Evolutionary conservation across 92 coral and sea anemone genomes (phyloP).

Genomic region (Anthopleura xanthogrammica): DNA sequence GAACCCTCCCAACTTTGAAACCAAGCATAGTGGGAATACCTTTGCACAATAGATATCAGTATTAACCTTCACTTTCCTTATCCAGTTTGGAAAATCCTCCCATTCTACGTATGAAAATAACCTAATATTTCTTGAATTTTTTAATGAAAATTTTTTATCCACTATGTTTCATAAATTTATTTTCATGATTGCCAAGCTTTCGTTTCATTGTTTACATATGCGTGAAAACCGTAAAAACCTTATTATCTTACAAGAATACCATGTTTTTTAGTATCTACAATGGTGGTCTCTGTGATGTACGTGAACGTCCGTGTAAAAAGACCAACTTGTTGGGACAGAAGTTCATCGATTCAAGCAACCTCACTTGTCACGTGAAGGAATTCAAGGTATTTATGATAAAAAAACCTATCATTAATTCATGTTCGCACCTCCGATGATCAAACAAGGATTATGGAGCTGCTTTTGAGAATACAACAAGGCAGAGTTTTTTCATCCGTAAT

Average conservation of each 20-base stretch:
- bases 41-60: too few species aligned
- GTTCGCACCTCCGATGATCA: neutral
- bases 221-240: too few species aligned
- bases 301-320: slow-evolving; percentile 58
- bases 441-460: neutral
- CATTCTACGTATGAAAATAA: neutral
- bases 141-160: neutral
- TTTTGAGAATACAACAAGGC: too few species aligned
- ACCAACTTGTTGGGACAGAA: slow-evolving; percentile 50
- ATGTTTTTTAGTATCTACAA: slow-evolving; percentile 36
- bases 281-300: slow-evolving; percentile 59
- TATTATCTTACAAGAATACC: too few species aligned
- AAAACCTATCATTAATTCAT: neutral
- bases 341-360: slow-evolving; percentile 53
- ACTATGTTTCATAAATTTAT: neutral
- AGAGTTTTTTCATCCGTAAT: too few species aligned
- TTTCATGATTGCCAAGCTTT: too few species aligned
- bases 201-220: too few species aligned
- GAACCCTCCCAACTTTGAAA: neutral
- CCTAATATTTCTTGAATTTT: too few species aligned
- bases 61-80: too few species aligned
- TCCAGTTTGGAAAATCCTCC: too few species aligned
- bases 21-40: too few species aligned
- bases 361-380: slow-evolving; percentile 68
- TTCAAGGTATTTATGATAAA: slow-evolving; percentile 39